Evolutionary conservation across 2,797 vertebrate genomes (phyloP), one percentile per base, ranked within the genome.

Genomic region (Macropus fuliginosus): DNA sequence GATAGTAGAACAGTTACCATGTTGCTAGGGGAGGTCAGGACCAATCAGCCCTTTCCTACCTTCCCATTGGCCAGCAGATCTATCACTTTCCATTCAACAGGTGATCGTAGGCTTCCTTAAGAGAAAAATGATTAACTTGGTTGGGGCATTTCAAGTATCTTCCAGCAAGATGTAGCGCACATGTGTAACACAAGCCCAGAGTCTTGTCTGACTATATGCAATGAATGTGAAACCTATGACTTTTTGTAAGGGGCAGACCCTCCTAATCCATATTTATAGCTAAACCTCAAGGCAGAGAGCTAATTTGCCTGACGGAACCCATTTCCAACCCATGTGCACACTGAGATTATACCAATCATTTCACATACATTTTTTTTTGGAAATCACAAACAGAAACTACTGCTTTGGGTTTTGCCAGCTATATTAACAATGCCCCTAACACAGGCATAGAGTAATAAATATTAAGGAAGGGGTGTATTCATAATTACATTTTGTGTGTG

Each of bases 301-400:
- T 92, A 11, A 0, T 59, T 59, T 11, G 34, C 93, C 96, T 91
- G 54, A 94, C 56, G 90, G 87, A 94, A 93, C 92, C 94, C 94
- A 92, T 56, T 55, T 74, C 93, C 92, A 92, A 40, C 62, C 93
- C 94, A 54, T 54, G 6, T 81, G 59, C 46, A 91, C 93, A 62
- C 94, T 94, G 74, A 54, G 74, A 94, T 96, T 91, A 95, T 92
- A 95, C 95, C 96, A 94, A 96, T 97, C 94, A 92, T 95, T 97
- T 96, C 91, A 57, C 93, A 93, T 92, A 91, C 52, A 56, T 97
- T 97, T 96, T 91, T 90, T 81, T 74, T 11, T 40, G 56, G 96
- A 97, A 98, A 96, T 97, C 97, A 96, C 97, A 97, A 96, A 95
- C 91, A 96, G 91, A 97, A 97, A 95, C 57, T 81, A 93, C 93